Base-by-base conservation (phyloP, 2,888 invertebrate genomes). In the Priocnemis perturbator region DNA sequence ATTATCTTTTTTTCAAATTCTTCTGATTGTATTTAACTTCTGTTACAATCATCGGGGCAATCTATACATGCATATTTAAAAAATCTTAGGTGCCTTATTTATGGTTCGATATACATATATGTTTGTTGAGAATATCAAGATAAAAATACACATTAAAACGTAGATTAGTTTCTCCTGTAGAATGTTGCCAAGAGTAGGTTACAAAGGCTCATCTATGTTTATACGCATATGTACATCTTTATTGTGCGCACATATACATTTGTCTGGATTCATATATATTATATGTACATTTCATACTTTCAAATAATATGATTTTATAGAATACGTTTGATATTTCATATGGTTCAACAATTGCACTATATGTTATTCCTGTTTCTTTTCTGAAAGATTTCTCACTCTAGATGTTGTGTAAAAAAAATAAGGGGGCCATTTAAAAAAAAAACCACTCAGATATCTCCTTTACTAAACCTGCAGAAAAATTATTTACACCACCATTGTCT, bases 371-470 rank as follows among this genome's bases (percentile, higher is more conserved):
- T 57, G 15, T n/a, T 15, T 50, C 26, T 50, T 19, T 19, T 17
- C 1, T 50, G 15, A 19, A 17, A 50, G 17, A 50, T 50, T 19
- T 14, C 14, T 19, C 14, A 17, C 17, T 50, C 50, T 50, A 50
- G 14, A 74, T 68, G 48, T 59, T 68, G 73, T 81, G 78, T n/a
- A n/a, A n/a, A n/a, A n/a, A n/a, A n/a, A n/a, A n/a, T n/a, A n/a
- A n/a, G n/a, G n/a, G n/a, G n/a, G n/a, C n/a, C n/a, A n/a, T n/a
- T n/a, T n/a, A n/a, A n/a, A n/a, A n/a, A n/a, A n/a, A n/a, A n/a
- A n/a, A 82, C 81, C 81, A 81, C 50, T 19, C n/a, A n/a, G 72
- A 78, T 62, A 64, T 67, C 79, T 81, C 82, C 82, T 78, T 78
- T 77, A 81, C 78, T 81, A 83, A 84, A 37, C 37, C 4, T 37